Evolutionary conservation across 2,888 invertebrate genomes (phyloP).

Genomic region (Ellobium chinense): DNA sequence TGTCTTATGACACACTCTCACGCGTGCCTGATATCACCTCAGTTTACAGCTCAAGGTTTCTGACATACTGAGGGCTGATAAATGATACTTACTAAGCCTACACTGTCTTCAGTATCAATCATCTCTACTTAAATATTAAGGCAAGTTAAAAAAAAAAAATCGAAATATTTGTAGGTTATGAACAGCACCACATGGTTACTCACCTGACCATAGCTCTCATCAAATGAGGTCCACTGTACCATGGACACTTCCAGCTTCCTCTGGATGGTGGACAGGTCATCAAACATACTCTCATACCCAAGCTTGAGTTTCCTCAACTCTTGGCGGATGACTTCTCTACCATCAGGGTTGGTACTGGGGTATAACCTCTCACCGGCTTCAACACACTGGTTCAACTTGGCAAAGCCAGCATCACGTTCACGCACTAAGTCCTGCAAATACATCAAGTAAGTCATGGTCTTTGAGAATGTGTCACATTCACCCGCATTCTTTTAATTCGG

Average conservation of each 20-base stretch:
- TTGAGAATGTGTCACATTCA: too few species aligned
- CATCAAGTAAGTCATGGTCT: too few species aligned
- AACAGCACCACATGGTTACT: neutral
- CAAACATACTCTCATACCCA: constrained; percentile 92
- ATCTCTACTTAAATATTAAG: too few species aligned
- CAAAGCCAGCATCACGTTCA: constrained; percentile 91
- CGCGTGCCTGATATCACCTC: too few species aligned
- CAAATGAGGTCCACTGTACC: constrained; percentile 95
- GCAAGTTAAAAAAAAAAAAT: too few species aligned
- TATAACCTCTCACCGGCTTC: constrained; percentile 92
- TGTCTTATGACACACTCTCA: too few species aligned
- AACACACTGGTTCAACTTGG: constrained; percentile 87
- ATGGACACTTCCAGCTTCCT: constrained; percentile 91
- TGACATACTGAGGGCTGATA: too few species aligned
- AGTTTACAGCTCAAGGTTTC: too few species aligned
- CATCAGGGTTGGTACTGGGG: constrained; percentile 94
- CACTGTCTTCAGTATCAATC: too few species aligned
- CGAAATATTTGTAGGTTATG: too few species aligned
- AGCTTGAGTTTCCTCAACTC: constrained; percentile 90
- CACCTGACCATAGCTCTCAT: constrained; percentile 88
- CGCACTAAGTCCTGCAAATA: constrained; percentile 80
- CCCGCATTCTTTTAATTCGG: too few species aligned
- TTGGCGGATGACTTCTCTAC: constrained; percentile 92
- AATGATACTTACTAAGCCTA: too few species aligned
- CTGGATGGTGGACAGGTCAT: constrained; percentile 90